Percentiles rank a stretch among this genome's conserved stretches.
Evolutionary conservation across 1,140 invertebrate genomes (phyloP).

Genomic region (Brachionus asplanchnoidis): DNA sequence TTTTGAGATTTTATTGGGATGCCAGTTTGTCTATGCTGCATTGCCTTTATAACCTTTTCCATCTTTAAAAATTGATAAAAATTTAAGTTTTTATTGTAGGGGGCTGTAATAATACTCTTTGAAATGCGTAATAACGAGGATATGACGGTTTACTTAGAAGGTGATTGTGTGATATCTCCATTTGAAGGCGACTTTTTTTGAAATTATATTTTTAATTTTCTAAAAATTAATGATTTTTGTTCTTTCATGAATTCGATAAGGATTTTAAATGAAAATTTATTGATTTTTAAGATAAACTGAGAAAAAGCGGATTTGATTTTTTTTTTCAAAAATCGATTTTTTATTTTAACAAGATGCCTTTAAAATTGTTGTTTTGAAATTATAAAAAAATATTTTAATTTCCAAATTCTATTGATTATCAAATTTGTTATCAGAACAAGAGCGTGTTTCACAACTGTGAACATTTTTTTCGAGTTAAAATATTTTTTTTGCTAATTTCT

Average conservation of each 20-base stretch:
- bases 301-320: neutral
- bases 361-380: neutral
- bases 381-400: neutral
- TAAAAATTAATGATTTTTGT: neutral
- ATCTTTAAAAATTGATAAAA: neutral
- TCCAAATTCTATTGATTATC: neutral
- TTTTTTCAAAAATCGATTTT: neutral
- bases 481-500: too few relatives aligned
- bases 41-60: constrained; percentile 28
- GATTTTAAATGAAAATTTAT: neutral
- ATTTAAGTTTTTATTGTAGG: neutral
- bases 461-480: neutral
- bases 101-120: neutral
- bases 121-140: constrained; percentile 29
- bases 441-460: neutral
- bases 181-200: neutral
- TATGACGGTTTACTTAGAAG: constrained; percentile 1
- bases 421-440: neutral
- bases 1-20: constrained; percentile 27
- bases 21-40: constrained; percentile 31
- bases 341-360: neutral
- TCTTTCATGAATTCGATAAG: neutral
- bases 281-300: neutral
- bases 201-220: neutral
- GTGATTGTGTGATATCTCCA: constrained; percentile 36